These are phyloP conservation scores for Cephalopachus bancanus DNA, from an alignment of 2,797 vertebrate genomes.

Conservation along the genomic window DNA sequence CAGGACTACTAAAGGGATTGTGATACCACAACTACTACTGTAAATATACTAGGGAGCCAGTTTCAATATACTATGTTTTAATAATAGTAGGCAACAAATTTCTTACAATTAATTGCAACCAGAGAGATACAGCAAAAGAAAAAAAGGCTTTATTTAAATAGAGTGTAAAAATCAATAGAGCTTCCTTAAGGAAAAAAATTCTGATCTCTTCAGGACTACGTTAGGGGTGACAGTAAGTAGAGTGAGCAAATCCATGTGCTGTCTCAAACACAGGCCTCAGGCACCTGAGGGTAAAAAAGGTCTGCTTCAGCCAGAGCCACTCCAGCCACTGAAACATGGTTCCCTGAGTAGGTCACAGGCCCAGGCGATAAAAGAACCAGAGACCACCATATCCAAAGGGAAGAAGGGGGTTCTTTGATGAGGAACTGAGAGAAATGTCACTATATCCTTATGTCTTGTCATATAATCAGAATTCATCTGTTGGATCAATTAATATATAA, in stretches of 20 bases:
- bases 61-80: neutral
- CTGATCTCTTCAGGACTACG: neutral
- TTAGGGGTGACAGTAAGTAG: neutral
- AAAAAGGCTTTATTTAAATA: neutral
- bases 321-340: neutral
- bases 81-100: conserved; percentile 48
- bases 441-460: neutral
- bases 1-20: neutral
- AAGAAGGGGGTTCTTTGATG: neutral
- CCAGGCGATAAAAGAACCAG: neutral
- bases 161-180: neutral
- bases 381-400: neutral
- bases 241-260: neutral
- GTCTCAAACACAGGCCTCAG: neutral
- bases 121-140: neutral
- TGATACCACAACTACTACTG: neutral
- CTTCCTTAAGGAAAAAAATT: neutral
- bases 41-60: neutral
- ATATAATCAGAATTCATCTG: neutral
- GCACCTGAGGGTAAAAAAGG: neutral
- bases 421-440: neutral
- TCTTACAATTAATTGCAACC: conserved; percentile 32
- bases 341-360: neutral
- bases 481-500: neutral
- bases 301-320: neutral